A percentile compares a stretch with the other conserved stretches of the same genome.
Evolutionary conservation across 1,140 invertebrate genomes (phyloP).

Genomic region (Calliphora vicina): DNA sequence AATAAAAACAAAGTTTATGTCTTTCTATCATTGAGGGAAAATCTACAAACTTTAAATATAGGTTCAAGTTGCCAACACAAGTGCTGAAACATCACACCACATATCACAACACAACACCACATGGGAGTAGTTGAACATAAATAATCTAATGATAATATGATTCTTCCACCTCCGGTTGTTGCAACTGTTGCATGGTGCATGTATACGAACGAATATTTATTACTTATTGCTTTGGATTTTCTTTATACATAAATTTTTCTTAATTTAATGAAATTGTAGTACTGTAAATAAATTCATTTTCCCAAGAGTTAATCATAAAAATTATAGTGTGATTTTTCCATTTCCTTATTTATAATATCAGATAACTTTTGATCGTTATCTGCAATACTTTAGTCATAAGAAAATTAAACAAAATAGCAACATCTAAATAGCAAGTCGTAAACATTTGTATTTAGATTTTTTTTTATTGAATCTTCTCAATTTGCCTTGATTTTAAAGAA

Average conservation of each 20-base stretch:
- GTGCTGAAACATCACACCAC: not conserved
- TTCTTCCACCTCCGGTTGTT: constrained; percentile 23
- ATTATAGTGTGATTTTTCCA: not conserved
- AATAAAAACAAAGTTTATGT: not conserved
- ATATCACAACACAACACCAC: not conserved
- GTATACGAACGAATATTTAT: no score
- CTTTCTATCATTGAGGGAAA: constrained; percentile 19
- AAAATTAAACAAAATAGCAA: not conserved
- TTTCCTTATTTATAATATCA: constrained; percentile 3
- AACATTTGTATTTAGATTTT: not conserved
- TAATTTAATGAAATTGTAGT: not conserved
- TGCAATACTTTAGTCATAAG: not conserved
- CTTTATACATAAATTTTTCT: no score
- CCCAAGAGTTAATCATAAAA: constrained; percentile 8
- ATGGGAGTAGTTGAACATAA: not conserved
- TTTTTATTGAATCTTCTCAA: not conserved
- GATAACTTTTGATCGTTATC: not conserved
- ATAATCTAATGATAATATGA: not conserved
- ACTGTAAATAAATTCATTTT: not conserved
- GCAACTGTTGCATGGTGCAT: not conserved
- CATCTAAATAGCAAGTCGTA: no score
- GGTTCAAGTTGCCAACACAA: not conserved
- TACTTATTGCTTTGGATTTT: no score
- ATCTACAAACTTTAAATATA: constrained; percentile 12
- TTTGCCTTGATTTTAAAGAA: not conserved